A percentile compares a stretch with the other conserved stretches of the same genome.
These are phyloP conservation scores for Pyrocephalus nanus DNA, from an alignment of 2,797 vertebrate species.

Conservation along the genomic window DNA sequence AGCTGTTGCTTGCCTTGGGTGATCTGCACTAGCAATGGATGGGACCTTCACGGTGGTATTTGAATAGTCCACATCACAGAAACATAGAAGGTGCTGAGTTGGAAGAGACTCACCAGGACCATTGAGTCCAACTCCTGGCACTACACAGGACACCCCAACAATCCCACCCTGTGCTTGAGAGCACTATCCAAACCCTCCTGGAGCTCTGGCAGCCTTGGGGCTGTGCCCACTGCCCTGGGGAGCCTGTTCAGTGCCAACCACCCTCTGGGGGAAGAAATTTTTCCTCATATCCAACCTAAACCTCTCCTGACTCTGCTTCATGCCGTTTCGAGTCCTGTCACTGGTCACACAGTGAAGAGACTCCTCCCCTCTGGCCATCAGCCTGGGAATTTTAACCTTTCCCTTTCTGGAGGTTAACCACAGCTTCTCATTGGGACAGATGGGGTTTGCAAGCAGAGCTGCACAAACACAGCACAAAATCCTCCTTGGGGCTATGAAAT, in stretches of 20 bases:
- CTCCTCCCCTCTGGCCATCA: background rate
- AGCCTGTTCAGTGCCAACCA: background rate
- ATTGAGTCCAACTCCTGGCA: background rate
- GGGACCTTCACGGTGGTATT: accelerated
- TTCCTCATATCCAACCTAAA: background rate
- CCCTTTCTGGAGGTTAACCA: background rate
- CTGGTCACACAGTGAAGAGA: background rate
- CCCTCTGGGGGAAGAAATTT: background rate
- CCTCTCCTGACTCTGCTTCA: background rate
- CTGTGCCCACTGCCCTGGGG: background rate
- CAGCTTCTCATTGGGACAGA: background rate
- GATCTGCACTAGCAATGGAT: accelerated
- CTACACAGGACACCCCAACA: background rate
- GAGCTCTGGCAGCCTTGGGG: background rate
- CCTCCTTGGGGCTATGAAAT: background rate
- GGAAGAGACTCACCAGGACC: background rate
- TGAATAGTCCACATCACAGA: background rate
- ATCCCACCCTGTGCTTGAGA: background rate
- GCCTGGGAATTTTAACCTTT: background rate
- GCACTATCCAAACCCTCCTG: background rate
- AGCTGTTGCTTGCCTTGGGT: background rate
- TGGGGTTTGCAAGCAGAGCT: background rate
- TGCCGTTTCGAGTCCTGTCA: background rate
- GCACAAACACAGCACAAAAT: background rate
- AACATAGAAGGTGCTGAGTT: background rate